Evolutionary conservation across 1,140 invertebrate genomes (phyloP).

Genomic region (Lordiphosa stackelbergi): DNA sequence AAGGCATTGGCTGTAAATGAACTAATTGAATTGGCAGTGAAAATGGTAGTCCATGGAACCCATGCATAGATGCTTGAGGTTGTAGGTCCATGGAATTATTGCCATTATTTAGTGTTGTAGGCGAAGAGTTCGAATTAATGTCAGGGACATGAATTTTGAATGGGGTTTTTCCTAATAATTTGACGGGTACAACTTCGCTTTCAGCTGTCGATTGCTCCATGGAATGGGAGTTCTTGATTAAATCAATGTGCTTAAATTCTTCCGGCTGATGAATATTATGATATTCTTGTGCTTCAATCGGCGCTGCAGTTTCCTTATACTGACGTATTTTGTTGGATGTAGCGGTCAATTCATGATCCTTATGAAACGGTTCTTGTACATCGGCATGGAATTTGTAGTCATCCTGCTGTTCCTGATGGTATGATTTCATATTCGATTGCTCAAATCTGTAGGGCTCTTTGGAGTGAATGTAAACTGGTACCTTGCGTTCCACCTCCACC

Average conservation of each 20-base stretch:
- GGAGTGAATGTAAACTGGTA: slow-evolving; percentile 70
- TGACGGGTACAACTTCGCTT: slow-evolving; percentile 29
- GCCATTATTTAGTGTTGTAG: slow-evolving; percentile 16
- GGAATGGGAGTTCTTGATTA: slow-evolving; percentile 1
- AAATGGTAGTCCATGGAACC: slow-evolving; percentile 40
- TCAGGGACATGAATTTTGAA: slow-evolving; percentile 39
- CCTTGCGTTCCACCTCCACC: slow-evolving; percentile 79
- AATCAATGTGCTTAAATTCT: slow-evolving; percentile 3
- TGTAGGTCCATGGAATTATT: slow-evolving; percentile 25
- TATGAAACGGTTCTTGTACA: slow-evolving; percentile 17
- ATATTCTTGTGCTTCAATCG: slow-evolving; percentile 8
- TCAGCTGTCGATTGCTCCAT: slow-evolving; percentile 35
- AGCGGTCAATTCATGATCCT: slow-evolving; percentile 8
- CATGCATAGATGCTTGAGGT: slow-evolving; percentile 35
- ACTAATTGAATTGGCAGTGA: slow-evolving; percentile 57
- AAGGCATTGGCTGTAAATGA: slow-evolving; percentile 59
- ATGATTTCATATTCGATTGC: slow-evolving; percentile 21
- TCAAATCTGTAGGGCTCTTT: slow-evolving; percentile 57
- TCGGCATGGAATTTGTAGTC: slow-evolving; percentile 20
- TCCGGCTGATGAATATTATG: slow-evolving; percentile 7
- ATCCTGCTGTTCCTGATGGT: slow-evolving; percentile 15
- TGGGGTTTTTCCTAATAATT: slow-evolving; percentile 22
- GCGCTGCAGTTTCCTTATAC: slow-evolving; percentile 1
- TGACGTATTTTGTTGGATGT: slow-evolving; percentile 21
- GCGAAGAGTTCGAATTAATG: slow-evolving; percentile 23